phyloP scores from a whole-genome alignment of 1,140 invertebrate genomes.

The Drosophila albomicans region DNA sequence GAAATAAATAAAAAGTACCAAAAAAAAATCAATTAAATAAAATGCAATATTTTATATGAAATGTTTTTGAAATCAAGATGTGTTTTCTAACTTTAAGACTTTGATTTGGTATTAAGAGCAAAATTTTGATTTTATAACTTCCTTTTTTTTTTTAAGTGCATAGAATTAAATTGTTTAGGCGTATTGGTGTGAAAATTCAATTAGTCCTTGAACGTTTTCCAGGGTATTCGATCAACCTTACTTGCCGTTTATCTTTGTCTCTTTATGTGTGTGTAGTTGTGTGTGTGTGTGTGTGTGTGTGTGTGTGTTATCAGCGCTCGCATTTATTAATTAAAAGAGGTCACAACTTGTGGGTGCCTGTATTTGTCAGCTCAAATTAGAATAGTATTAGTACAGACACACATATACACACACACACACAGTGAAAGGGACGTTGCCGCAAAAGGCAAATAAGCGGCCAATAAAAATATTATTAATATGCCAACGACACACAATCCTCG shows the following conservation, averaged over 20 bases:
- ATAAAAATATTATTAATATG: constrained; percentile 82
- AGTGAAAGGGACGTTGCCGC: not conserved
- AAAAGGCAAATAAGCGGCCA: constrained; percentile 75
- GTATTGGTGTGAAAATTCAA: too few relatives aligned
- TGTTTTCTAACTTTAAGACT: too few relatives aligned
- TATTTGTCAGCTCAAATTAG: constrained; percentile 44
- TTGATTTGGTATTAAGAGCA: too few relatives aligned
- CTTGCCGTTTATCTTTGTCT: not conserved
- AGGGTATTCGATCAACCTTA: not conserved
- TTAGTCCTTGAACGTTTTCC: not conserved
- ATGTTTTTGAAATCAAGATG: too few relatives aligned
- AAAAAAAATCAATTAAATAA: too few relatives aligned
- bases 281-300: not conserved
- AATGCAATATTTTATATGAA: too few relatives aligned
- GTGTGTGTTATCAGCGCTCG: constrained; percentile 13
- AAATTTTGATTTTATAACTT: too few relatives aligned
- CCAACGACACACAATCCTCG: constrained; percentile 57
- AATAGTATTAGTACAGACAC: constrained; percentile 34
- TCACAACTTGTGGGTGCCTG: constrained; percentile 34
- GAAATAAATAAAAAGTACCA: too few relatives aligned
- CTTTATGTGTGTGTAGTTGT: not conserved
- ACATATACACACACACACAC: constrained; percentile 12
- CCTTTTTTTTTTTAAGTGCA: too few relatives aligned
- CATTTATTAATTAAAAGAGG: constrained; percentile 64
- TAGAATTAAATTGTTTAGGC: too few relatives aligned